phyloP scores from a whole-genome alignment of 2,797 vertebrate genomes.

The Typhlichthys subterraneus region DNA sequence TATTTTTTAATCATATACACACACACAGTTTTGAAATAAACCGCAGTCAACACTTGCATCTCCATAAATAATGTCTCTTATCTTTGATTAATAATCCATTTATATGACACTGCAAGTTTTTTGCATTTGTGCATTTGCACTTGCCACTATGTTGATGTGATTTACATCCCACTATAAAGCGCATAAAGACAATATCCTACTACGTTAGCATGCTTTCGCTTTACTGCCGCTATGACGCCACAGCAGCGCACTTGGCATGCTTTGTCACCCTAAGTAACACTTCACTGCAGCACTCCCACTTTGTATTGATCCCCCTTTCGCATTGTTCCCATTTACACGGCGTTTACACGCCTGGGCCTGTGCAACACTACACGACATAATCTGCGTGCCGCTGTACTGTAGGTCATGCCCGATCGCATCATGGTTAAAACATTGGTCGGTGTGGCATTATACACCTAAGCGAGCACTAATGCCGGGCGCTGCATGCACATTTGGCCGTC shows the following conservation, averaged over 20 bases:
- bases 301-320: slow-evolving; percentile 14
- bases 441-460: slow-evolving; percentile 8
- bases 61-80: slow-evolving; percentile 29
- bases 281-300: slow-evolving; percentile 10
- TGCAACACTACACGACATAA: slow-evolving; percentile 5
- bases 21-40: slow-evolving; percentile 32
- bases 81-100: slow-evolving; percentile 35
- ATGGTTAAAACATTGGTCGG: slow-evolving; percentile 2
- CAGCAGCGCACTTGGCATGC: slow-evolving; percentile 13
- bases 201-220: slow-evolving; percentile 49
- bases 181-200: slow-evolving; percentile 52
- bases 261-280: slow-evolving; percentile 21
- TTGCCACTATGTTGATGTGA: slow-evolving; percentile 69
- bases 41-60: slow-evolving; percentile 12
- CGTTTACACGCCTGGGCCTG: slow-evolving; percentile 6
- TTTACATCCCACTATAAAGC: slow-evolving; percentile 63
- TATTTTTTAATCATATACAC: slow-evolving; percentile 4
- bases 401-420: background rate
- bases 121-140: slow-evolving; percentile 45
- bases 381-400: slow-evolving; percentile 13
- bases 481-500: slow-evolving; percentile 34
- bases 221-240: slow-evolving; percentile 23
- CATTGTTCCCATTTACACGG: background rate
- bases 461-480: background rate
- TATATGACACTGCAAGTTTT: slow-evolving; percentile 38